A percentile compares a stretch with the other conserved stretches of the same genome.
Conservation (phyloP, 2,888 invertebrate genomes). For the Lasioglossum pauxillum region DNA sequence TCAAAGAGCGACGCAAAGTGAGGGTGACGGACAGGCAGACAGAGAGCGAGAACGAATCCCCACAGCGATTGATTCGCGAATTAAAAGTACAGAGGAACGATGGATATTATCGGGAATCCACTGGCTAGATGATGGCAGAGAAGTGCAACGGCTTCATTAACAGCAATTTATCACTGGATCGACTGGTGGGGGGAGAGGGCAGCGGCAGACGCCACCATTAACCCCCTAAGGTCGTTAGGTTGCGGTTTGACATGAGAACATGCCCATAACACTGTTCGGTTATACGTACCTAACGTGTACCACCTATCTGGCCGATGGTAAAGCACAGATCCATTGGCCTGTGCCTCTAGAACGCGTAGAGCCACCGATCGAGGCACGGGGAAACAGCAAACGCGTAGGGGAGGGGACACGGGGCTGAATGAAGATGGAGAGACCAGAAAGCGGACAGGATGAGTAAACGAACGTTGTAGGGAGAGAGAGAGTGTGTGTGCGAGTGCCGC, state of each 20-base stretch:
- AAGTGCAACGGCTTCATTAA: conserved; percentile 78
- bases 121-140: conserved; percentile 60
- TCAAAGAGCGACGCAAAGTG: neutral
- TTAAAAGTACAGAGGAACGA: conserved; percentile 4
- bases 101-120: conserved; percentile 16
- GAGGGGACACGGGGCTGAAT: conserved; percentile 18
- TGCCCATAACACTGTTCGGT: conserved; percentile 81
- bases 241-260: conserved; percentile 83
- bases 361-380: conserved; percentile 5
- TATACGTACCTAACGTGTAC: conserved; percentile 73
- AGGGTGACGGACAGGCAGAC: neutral
- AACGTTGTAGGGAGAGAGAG: conserved; percentile 45
- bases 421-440: conserved; percentile 49
- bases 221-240: conserved; percentile 82
- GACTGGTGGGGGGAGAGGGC: conserved; percentile 41
- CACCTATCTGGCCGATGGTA: conserved; percentile 66
- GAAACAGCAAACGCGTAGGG: conserved; percentile 10
- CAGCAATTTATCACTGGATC: conserved; percentile 81
- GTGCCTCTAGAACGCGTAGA: conserved; percentile 47
- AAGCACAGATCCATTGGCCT: conserved; percentile 66
- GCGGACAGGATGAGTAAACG: conserved; percentile 55
- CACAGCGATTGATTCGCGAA: conserved; percentile 62
- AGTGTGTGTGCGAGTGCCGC: conserved; percentile 4
- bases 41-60: neutral
- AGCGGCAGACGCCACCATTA: conserved; percentile 75